Conservation (phyloP, 1,140 invertebrate genomes). For the Hesperophylax magnus region DNA sequence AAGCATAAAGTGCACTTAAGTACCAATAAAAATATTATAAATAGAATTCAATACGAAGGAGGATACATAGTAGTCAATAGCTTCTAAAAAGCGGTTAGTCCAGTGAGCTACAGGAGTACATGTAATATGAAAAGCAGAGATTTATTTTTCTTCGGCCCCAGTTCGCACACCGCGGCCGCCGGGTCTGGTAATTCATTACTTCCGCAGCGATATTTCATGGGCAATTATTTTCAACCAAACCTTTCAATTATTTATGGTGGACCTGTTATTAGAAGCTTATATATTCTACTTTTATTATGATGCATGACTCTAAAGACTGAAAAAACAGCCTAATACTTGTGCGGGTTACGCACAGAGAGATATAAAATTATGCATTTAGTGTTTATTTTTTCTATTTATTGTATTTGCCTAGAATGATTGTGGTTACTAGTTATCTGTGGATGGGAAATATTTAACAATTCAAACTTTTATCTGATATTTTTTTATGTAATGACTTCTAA, state of each 20-base stretch:
- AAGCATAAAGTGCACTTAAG: too few species aligned
- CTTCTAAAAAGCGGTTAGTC: constrained; percentile 32
- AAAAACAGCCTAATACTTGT: neutral
- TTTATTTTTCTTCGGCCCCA: constrained; percentile 26
- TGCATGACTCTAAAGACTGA: constrained; percentile 15
- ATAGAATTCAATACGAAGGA: constrained; percentile 6
- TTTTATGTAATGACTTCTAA: too few species aligned
- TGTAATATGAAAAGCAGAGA: constrained; percentile 2
- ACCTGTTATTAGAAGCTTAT: constrained; percentile 42
- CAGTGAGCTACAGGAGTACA: neutral
- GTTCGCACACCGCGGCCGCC: constrained; percentile 4
- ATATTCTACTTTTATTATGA: constrained; percentile 45
- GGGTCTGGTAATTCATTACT: constrained; percentile 41
- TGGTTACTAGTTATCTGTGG: too few species aligned
- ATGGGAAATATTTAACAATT: too few species aligned
- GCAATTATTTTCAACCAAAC: constrained; percentile 51
- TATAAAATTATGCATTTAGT: too few species aligned
- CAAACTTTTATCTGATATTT: too few species aligned
- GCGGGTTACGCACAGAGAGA: too few species aligned
- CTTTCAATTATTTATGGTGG: constrained; percentile 51
- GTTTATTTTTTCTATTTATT: too few species aligned
- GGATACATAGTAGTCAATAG: constrained; percentile 13
- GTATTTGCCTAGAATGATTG: too few species aligned
- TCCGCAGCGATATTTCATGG: constrained; percentile 48
- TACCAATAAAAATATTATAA: too few species aligned